Evolutionary conservation across 2,888 invertebrate species (phyloP), one percentile per base, ranked within the genome.

Genomic region (Agrochola litura): DNA sequence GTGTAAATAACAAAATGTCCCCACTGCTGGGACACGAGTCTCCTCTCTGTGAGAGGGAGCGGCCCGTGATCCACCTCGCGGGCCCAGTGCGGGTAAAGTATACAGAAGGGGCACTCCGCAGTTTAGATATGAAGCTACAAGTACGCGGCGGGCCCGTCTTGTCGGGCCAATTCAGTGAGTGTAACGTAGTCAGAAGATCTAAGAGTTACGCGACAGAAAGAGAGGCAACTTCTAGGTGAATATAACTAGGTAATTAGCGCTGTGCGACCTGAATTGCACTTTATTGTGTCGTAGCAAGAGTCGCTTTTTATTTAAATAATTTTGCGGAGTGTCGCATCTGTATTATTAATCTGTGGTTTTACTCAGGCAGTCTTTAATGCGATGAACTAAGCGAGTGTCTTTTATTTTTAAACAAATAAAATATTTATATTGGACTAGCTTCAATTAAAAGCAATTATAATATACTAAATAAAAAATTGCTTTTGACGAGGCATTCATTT

Each of bases 381-480:
- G 9, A 56, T 76, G 16, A 65, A 49, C 8, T 77, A 58, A 76
- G 46, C 56, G 46, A 56, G 54, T 37, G 5, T 56, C 1, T 63
- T 77, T 76, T 14, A 63, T 63, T 77, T 30, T 46, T 56, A 63
- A 54, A 63, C 0, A 54, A 43, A 64, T 54, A 10, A 25, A 76
- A 76, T 64, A 19, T 64, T 46, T 75, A 30, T 43, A 43, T 43
- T 54, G 19, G 3, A 75, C 3, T n/a, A 43, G n/a, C 25, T 10
- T 25, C 41, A 61, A 61, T 61, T 0, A 49, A 30, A 30, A 54
- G 41, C 12, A n/a, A 25, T 37, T 37, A 54, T 46, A 54, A 54
- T 46, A 54, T 43, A 16, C 12, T 14, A 12, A 75, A 37, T 37
- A 37, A 25, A 12, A 22, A 64, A 41, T 30, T n/a, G 1, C 49